Conservation (phyloP, 2,797 vertebrate species). For the Numenius phaeopus region DNA sequence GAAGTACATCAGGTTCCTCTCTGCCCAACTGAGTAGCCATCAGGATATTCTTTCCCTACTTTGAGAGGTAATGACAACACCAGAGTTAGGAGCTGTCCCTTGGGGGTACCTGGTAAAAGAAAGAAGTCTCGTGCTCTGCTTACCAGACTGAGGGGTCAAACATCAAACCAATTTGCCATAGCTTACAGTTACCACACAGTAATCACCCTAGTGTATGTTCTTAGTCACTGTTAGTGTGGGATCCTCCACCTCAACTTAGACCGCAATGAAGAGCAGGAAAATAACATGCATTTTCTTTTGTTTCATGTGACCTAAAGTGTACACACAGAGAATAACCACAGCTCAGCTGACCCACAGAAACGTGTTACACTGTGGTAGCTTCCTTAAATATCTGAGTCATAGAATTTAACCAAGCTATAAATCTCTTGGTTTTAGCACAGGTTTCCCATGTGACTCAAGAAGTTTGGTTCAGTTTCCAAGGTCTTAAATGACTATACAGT, state of each 20-base stretch:
- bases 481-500: background rate
- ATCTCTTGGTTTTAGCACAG: background rate
- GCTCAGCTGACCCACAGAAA: background rate
- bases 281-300: background rate
- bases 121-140: background rate
- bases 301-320: background rate
- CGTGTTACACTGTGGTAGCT: background rate
- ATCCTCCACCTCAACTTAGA: accelerated
- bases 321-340: background rate
- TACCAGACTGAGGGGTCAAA: background rate
- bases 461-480: background rate
- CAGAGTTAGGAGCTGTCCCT: background rate
- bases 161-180: background rate
- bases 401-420: background rate
- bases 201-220: background rate
- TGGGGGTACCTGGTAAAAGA: background rate
- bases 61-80: background rate
- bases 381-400: background rate
- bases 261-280: background rate
- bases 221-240: background rate
- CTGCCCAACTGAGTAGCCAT: background rate
- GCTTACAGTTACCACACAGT: accelerated
- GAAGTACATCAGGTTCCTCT: no score
- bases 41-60: background rate
- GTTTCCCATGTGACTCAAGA: background rate